Conservation (phyloP, 1,140 invertebrate genomes). For the Muscidifurax raptorellus region DNA sequence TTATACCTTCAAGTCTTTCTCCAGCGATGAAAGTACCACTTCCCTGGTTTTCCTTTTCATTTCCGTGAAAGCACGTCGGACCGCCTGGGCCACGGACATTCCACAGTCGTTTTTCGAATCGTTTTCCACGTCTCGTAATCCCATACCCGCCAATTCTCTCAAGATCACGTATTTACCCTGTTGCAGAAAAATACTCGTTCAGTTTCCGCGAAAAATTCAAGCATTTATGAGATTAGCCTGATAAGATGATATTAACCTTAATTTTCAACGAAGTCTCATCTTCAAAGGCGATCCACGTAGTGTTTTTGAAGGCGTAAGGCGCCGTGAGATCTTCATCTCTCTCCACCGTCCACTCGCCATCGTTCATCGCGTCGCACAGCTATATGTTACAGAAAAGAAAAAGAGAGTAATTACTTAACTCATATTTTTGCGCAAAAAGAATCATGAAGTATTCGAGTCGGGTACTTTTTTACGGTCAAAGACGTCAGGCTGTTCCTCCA, state of each 20-base stretch:
- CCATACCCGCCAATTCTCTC: constrained; percentile 77
- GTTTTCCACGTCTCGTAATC: constrained; percentile 67
- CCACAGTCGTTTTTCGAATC: constrained; percentile 68
- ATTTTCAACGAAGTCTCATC: constrained; percentile 83
- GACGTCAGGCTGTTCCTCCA: constrained; percentile 75
- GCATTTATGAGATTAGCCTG: no score
- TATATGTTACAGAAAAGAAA: constrained; percentile 60
- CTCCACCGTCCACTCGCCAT: constrained; percentile 84
- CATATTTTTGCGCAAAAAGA: not conserved
- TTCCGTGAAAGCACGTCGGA: constrained; percentile 69
- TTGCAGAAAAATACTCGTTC: constrained; percentile 5
- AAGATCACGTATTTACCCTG: constrained; percentile 79
- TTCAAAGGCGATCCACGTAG: constrained; percentile 87
- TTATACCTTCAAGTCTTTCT: constrained; percentile 71
- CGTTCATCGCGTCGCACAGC: constrained; percentile 79
- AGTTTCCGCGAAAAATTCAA: not conserved
- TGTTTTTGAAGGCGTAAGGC: constrained; percentile 84
- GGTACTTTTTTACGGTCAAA: constrained; percentile 79
- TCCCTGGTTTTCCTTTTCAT: constrained; percentile 76
- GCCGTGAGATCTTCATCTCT: constrained; percentile 87
- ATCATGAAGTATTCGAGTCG: not conserved
- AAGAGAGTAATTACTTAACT: not conserved
- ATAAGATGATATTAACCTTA: constrained; percentile 76
- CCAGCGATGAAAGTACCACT: constrained; percentile 69
- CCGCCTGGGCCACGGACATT: constrained; percentile 63